Base-by-base conservation (phyloP, 2,113 vertebrate genomes). In the Megaceryle torquata region DNA sequence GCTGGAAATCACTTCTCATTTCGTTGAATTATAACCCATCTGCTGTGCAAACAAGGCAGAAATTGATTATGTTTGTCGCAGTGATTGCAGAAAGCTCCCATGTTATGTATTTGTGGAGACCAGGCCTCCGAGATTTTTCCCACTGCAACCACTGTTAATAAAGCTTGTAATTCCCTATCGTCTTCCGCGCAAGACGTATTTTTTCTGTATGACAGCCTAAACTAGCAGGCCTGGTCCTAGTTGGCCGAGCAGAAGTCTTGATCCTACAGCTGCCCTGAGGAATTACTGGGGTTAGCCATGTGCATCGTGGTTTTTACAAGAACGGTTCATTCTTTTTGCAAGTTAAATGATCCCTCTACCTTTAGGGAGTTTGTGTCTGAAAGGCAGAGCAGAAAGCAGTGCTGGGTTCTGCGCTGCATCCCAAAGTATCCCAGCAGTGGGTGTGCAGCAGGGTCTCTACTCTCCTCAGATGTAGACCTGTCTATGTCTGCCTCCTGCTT, bases 31-130 rank as follows among this genome's bases (percentile, higher is more conserved):
- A 33, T 28, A 84, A 50, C 13, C 24, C 39, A 71, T 37, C 33
- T 68, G 57, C 57, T 35, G 15, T 39, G 33, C 35, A 92, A 60
- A 61, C 0, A 4, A 86, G 79, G 79, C 57, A 91, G 65, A 4
- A 0, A 51, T 8, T 28, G 41, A 26, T 59, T 25, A 33, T 2
- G 4, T 51, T 72, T 91, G 74, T 24, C 77, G 44, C 10, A 39
- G 15, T 41, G 56, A 59, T 48, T 20, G 39, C 61, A 76, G 37
- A 68, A 68, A 51, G 6, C 53, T 63, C 41, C 9, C 41, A 25
- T 0, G 0, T 24, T 26, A 22, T 2, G 1, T 28, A 10, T 71
- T 46, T 21, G 35, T 75, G 51, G 28, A 56, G 67, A 60, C 16
- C 0, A 2, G 71, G 31, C 31, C 37, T 29, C 35, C 35, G 50